Conservation (phyloP, 2,113 vertebrate species). For the Caracal caracal region DNA sequence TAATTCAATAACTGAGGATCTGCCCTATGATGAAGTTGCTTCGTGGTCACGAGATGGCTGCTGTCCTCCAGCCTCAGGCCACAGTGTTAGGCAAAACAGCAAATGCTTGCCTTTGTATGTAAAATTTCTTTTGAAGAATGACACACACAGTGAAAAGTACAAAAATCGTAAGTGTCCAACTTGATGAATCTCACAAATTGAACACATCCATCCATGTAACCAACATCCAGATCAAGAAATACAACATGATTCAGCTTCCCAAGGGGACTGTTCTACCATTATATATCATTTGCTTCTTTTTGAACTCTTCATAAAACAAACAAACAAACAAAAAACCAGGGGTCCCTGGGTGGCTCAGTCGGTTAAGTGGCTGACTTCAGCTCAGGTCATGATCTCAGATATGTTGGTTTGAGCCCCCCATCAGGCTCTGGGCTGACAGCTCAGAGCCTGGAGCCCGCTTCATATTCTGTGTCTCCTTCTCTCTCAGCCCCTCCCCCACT, state of each 20-base stretch:
- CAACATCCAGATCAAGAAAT: not conserved
- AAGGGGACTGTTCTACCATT: not conserved
- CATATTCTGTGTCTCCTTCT: too few species aligned
- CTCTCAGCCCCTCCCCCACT: too few species aligned
- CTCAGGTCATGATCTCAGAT: too few species aligned
- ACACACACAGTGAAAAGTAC: not conserved
- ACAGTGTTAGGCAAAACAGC: not conserved
- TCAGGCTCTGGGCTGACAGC: too few species aligned
- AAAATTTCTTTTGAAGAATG: not conserved
- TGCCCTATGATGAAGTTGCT: not conserved
- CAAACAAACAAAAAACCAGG: too few species aligned
- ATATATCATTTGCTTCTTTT: not conserved
- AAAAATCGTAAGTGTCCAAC: not conserved
- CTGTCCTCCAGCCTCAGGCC: not conserved
- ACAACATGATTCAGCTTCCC: not conserved
- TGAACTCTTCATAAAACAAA: not conserved
- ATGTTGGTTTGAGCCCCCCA: too few species aligned
- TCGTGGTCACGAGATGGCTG: not conserved
- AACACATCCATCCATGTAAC: not conserved
- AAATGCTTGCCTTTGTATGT: not conserved
- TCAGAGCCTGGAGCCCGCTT: too few species aligned
- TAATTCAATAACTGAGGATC: not conserved
- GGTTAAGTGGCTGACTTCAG: too few species aligned
- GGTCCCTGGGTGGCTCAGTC: too few species aligned
- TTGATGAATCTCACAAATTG: not conserved